Evolutionary conservation across 1,140 invertebrate genomes (phyloP).

Genomic region (Halesus radiatus): DNA sequence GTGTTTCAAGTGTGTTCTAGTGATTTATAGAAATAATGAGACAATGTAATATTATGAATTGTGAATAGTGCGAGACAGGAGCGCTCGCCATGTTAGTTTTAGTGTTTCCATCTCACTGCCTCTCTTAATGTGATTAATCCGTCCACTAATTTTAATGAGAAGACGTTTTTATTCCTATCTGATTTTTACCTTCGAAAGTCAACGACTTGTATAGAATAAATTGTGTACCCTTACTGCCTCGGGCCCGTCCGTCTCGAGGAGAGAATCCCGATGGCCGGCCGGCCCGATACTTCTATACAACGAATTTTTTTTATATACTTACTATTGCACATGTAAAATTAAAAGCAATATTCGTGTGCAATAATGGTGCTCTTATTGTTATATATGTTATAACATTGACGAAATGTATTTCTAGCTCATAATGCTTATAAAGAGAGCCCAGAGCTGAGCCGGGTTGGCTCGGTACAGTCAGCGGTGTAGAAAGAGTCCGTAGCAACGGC

Average conservation of each 20-base stretch:
- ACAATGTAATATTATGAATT: constrained; percentile 4
- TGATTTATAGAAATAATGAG: constrained; percentile 12
- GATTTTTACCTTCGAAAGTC: constrained; percentile 43
- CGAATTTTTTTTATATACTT: constrained; percentile 38
- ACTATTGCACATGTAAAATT: constrained; percentile 51
- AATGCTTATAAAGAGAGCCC: constrained; percentile 45
- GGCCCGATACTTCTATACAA: constrained; percentile 27
- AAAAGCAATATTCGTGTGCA: constrained; percentile 54
- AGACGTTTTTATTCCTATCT: constrained; percentile 57
- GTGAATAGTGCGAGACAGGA: constrained; percentile 21
- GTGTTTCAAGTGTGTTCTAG: background rate
- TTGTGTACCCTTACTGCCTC: constrained; percentile 39
- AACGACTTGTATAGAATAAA: constrained; percentile 47
- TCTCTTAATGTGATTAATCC: constrained; percentile 32
- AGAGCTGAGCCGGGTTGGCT: constrained; percentile 33
- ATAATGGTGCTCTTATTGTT: constrained; percentile 57
- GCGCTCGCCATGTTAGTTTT: constrained; percentile 42
- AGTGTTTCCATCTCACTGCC: constrained; percentile 39
- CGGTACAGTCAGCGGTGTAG: background rate
- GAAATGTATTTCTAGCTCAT: constrained; percentile 47
- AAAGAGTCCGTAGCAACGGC: constrained; percentile 54
- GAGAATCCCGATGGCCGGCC: background rate
- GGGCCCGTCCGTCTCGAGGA: background rate
- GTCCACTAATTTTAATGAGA: constrained; percentile 49
- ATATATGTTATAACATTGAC: constrained; percentile 29